Conservation (phyloP, 2,797 vertebrate species). For the Nyctibius grandis region DNA sequence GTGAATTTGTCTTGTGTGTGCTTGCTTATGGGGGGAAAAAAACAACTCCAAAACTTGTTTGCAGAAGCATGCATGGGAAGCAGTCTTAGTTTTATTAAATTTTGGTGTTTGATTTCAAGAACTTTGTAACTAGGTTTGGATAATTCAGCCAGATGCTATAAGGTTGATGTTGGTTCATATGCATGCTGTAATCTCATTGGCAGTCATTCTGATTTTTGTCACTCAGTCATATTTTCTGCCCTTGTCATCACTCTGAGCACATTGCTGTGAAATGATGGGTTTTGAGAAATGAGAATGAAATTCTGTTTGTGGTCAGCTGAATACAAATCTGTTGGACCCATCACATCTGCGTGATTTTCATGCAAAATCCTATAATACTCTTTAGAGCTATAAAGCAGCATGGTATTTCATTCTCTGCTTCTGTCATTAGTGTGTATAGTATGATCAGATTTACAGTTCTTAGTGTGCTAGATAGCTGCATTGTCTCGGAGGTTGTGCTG, state of each 20-base stretch:
- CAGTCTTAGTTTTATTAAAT: background rate
- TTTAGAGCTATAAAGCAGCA: background rate
- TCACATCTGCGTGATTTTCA: background rate
- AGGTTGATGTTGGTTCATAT: background rate
- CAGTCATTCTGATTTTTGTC: conserved; percentile 18
- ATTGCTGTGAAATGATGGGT: background rate
- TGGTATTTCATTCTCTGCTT: background rate
- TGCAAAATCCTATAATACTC: background rate
- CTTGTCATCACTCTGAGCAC: conserved; percentile 4
- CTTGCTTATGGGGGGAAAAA: background rate
- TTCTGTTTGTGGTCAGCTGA: background rate
- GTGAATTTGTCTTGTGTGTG: background rate
- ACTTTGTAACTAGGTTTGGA: background rate
- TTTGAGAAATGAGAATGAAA: background rate
- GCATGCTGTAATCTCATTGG: background rate
- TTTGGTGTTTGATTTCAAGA: background rate
- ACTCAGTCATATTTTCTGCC: background rate
- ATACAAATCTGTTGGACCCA: background rate
- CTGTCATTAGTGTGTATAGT: background rate
- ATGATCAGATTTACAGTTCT: background rate
- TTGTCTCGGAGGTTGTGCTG: background rate
- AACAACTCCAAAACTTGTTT: background rate
- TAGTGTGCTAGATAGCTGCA: background rate
- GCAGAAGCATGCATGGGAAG: background rate
- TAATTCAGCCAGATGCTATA: background rate